These are phyloP conservation scores for Rafetus swinhoei DNA, from an alignment of 2,113 vertebrate genomes.

Conservation along the genomic window DNA sequence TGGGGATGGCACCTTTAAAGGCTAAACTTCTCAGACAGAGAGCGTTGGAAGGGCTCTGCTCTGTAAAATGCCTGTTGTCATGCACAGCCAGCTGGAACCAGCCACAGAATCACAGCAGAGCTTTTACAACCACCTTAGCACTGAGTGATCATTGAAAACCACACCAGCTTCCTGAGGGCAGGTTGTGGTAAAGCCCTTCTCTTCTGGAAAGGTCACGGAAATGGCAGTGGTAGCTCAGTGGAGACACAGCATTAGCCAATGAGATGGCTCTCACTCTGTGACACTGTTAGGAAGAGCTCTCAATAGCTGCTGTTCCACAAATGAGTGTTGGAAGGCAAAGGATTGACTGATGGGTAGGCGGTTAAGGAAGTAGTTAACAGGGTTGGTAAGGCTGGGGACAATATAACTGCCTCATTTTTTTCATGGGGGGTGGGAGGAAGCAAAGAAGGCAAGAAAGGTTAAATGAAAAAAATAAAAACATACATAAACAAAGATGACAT, in stretches of 20 bases:
- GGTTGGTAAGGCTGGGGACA: not conserved
- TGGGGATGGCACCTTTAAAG: not conserved
- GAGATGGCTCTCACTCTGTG: not conserved
- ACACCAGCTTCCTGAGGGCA: not conserved
- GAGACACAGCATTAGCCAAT: not conserved
- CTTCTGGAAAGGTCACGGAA: not conserved
- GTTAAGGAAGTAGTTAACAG: not conserved
- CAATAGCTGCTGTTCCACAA: not conserved
- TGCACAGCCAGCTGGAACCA: not conserved
- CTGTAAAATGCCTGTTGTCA: not conserved
- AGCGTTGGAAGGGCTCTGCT: not conserved
- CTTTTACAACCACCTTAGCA: not conserved
- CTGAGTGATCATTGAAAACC: not conserved
- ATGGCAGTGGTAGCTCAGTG: not conserved
- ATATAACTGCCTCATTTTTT: not conserved
- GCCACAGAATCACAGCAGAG: not conserved
- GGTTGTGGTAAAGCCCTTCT: not conserved
- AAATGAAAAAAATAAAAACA: not conserved
- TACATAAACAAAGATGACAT: not conserved
- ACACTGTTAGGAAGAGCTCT: not conserved
- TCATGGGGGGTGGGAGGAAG: not conserved
- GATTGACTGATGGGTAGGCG: not conserved
- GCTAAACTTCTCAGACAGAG: not conserved
- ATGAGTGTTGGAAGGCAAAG: not conserved
- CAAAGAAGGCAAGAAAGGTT: not conserved